Evolutionary conservation across 2,113 vertebrate species (phyloP).

Genomic region (Uropsilus gracilis): DNA sequence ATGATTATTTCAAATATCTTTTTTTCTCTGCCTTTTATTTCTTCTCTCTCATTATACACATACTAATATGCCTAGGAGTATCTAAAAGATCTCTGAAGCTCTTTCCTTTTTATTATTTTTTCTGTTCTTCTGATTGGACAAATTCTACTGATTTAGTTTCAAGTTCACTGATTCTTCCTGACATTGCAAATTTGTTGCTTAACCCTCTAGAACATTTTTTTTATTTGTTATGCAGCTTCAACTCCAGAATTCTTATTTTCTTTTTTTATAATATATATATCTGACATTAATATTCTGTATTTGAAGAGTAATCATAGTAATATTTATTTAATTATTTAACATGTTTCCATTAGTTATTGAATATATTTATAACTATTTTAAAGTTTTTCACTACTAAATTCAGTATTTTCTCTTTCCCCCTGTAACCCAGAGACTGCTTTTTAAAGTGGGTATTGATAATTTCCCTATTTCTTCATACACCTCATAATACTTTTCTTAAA

Average conservation of each 20-base stretch:
- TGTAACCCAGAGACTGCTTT: background rate
- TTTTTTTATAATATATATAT: background rate
- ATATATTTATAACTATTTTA: background rate
- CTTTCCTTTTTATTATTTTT: background rate
- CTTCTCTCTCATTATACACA: background rate
- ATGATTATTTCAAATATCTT: conserved; percentile 2
- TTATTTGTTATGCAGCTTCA: background rate
- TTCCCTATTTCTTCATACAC: background rate
- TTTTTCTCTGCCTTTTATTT: background rate
- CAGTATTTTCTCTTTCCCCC: background rate
- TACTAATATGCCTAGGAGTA: background rate
- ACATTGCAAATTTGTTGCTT: background rate
- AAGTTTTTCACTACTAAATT: conserved; percentile 1
- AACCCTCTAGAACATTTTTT: background rate
- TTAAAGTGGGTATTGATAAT: background rate
- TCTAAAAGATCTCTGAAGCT: background rate
- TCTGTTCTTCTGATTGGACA: background rate
- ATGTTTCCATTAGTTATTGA: background rate
- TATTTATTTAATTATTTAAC: conserved; percentile 34
- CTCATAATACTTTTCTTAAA: background rate
- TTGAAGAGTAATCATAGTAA: background rate
- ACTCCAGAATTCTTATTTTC: conserved; percentile 17
- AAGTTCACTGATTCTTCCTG: background rate
- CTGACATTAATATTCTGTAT: background rate
- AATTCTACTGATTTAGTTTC: background rate